These are phyloP conservation scores for Avahi laniger DNA, from an alignment of 2,797 vertebrate species.

Conservation along the genomic window DNA sequence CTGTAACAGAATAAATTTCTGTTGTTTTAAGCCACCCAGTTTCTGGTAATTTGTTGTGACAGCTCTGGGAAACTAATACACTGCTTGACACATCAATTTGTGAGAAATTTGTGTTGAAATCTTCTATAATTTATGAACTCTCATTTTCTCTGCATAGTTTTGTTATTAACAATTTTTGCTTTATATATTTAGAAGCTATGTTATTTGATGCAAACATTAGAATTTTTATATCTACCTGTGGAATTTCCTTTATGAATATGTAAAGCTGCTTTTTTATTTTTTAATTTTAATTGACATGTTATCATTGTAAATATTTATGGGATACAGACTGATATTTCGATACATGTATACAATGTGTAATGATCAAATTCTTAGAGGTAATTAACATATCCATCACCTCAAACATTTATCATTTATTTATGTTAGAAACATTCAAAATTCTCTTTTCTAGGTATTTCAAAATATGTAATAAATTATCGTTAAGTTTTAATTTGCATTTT, in stretches of 20 bases:
- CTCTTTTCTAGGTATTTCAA: neutral
- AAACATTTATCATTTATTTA: neutral
- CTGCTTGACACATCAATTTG: neutral
- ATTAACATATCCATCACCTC: neutral
- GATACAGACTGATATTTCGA: neutral
- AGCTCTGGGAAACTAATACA: neutral
- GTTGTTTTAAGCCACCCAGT: neutral
- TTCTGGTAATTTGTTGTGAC: neutral
- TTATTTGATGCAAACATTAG: neutral
- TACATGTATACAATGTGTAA: neutral
- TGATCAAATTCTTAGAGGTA: neutral
- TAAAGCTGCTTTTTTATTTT: neutral
- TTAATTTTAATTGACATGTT: neutral
- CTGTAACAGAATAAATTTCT: neutral
- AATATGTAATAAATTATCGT: neutral
- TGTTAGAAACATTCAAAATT: neutral
- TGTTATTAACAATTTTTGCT: neutral
- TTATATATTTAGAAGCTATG: neutral
- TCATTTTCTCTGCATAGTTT: neutral
- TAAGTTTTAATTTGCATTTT: no score
- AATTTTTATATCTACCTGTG: neutral
- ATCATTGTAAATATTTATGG: neutral
- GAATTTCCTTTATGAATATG: neutral
- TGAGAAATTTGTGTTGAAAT: neutral
- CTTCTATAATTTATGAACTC: neutral